Base-by-base conservation (phyloP, 2,888 invertebrate genomes). In the Hirudinaria manillensis region DNA sequence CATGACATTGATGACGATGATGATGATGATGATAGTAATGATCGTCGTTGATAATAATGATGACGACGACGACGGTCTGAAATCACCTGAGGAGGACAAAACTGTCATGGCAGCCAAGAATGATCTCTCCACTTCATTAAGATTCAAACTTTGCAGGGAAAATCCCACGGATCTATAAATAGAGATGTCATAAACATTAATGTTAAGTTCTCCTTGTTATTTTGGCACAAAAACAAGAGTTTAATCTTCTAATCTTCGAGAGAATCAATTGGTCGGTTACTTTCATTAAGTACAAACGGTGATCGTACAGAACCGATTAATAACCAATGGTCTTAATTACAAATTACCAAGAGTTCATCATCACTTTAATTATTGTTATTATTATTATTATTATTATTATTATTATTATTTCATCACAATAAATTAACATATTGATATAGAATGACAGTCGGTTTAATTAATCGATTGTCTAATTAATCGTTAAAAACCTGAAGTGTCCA, bases 71-170 rank as follows among this genome's bases (percentile, higher is more conserved):
- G n/a, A 45, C 24, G n/a, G 51, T 68, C 29, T 13, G 16, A n/a
- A 36, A 36, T 34, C n/a, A 78, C 78, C 78, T 29, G 77, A 70
- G 16, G 76, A 67, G 7, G 77, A 61, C 53, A 78, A 70, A 27
- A 78, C 74, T 13, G 72, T 73, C 75, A 78, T 72, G n/a, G 81
- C 81, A 7, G 82, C 80, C 36, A 84, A 77, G 56, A 83, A 80
- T 13, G 81, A 81, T 72, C 80, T 79, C 78, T 84, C 84, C 65
- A 78, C 79, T 51, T 81, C 80, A 45, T 79, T 80, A 36, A 83
- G 77, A 7, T 77, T 72, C 61, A 82, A 78, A 7, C 78, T 72
- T 76, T 82, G 80, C 6, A 81, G 77, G 78, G 82, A 80, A 45
- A 80, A 77, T 27, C 84, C 84, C 27, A 80, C 79, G 74, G 81